Evolutionary conservation across 2,797 vertebrate species (phyloP).

Genomic region (Phalanger gymnotis): DNA sequence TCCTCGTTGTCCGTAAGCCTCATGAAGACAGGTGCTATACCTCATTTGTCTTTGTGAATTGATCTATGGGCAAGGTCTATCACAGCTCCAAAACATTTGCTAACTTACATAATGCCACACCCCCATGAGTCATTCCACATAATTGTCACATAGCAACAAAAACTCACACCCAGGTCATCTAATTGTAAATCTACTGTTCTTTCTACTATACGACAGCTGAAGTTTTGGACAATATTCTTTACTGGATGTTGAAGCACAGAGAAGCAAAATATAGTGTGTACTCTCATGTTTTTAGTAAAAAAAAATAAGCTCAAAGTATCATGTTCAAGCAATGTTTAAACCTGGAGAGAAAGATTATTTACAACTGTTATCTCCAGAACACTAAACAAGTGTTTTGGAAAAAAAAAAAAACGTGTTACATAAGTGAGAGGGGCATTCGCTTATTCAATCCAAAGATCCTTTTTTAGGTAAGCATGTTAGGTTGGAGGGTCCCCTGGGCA

Average conservation of each 20-base stretch:
- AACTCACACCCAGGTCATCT: background rate
- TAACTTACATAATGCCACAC: background rate
- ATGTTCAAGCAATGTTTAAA: background rate
- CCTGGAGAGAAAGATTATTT: background rate
- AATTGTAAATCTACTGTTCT: background rate
- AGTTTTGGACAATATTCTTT: background rate
- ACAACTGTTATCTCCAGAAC: constrained; percentile 5
- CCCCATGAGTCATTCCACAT: background rate
- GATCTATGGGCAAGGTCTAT: background rate
- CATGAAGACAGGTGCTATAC: background rate
- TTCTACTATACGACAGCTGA: background rate
- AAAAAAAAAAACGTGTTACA: background rate
- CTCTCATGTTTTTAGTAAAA: background rate
- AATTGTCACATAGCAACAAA: background rate
- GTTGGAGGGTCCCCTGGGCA: background rate
- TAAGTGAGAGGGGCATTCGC: background rate
- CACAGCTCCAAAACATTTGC: background rate
- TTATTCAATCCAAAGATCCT: background rate
- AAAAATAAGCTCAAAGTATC: background rate
- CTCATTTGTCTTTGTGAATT: background rate
- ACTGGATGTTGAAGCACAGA: background rate
- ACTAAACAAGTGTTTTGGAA: background rate
- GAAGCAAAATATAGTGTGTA: background rate
- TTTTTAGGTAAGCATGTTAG: background rate
- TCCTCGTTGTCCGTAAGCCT: background rate